Evolutionary conservation across 2,888 invertebrate genomes (phyloP).

Genomic region (Pristionchus exspectatus): DNA sequence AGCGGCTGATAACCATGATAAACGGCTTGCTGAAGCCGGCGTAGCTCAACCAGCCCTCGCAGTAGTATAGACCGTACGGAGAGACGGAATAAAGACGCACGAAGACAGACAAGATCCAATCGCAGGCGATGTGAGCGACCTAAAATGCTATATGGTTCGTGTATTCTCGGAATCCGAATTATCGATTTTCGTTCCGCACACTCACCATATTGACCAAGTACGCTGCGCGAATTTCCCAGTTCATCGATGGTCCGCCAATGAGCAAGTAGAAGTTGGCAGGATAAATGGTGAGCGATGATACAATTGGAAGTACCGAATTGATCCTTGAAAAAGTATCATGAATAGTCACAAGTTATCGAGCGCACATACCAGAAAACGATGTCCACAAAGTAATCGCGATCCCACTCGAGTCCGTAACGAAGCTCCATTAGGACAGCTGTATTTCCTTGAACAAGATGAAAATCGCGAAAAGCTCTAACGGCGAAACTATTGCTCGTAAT

Average conservation of each 20-base stretch:
- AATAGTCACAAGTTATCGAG: no score
- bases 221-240: not conserved
- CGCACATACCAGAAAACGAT: not conserved
- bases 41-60: not conserved
- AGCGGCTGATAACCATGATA: not conserved
- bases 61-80: conserved; percentile 3
- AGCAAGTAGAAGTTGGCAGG: conserved; percentile 15
- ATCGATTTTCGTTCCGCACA: no score
- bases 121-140: not conserved
- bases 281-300: not conserved
- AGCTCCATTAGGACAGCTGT: no score
- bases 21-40: not conserved
- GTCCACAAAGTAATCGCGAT: not conserved
- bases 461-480: no score
- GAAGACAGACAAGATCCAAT: not conserved
- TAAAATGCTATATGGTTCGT: not conserved
- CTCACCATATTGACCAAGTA: not conserved
- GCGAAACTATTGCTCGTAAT: no score
- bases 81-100: not conserved
- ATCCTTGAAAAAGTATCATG: not conserved
- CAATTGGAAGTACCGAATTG: not conserved
- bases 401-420: not conserved
- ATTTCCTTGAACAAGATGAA: no score
- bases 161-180: no score
- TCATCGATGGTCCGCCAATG: not conserved